Percentiles rank a stretch among this genome's conserved stretches.
These are phyloP conservation scores for Melipona quadrifasciata DNA, from an alignment of 1,140 invertebrate genomes.

Conservation along the genomic window DNA sequence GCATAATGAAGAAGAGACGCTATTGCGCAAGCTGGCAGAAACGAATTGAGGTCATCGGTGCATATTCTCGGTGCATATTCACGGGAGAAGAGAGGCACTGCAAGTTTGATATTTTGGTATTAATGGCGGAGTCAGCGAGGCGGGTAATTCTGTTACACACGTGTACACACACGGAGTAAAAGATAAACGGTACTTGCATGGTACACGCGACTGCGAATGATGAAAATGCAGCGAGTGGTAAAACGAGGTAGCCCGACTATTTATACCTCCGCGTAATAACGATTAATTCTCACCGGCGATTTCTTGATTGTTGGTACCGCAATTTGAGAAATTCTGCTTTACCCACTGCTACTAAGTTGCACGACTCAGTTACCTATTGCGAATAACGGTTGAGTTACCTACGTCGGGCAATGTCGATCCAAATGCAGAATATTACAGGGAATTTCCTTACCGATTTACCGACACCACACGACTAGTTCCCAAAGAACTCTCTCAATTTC, in stretches of 20 bases:
- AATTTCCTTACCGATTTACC: constrained; percentile 6
- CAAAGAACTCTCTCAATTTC: no score
- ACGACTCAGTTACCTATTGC: neutral
- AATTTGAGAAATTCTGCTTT: neutral
- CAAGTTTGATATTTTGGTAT: neutral
- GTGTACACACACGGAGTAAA: neutral
- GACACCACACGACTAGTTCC: neutral
- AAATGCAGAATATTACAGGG: neutral
- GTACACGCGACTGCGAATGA: neutral
- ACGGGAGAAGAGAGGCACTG: no score
- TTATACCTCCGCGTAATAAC: neutral
- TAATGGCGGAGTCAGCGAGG: neutral
- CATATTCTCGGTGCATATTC: neutral
- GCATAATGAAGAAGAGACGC: constrained; percentile 50
- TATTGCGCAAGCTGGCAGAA: constrained; percentile 42
- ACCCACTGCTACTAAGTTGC: neutral
- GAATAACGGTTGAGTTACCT: neutral
- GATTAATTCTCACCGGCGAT: neutral
- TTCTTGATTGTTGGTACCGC: neutral
- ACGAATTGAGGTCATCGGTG: constrained; percentile 1
- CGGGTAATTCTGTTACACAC: neutral
- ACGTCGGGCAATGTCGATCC: neutral
- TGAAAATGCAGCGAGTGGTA: neutral
- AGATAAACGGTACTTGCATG: neutral
- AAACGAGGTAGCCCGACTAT: neutral